Conservation (phyloP, 2,888 invertebrate genomes). For the Xanthia togata region DNA sequence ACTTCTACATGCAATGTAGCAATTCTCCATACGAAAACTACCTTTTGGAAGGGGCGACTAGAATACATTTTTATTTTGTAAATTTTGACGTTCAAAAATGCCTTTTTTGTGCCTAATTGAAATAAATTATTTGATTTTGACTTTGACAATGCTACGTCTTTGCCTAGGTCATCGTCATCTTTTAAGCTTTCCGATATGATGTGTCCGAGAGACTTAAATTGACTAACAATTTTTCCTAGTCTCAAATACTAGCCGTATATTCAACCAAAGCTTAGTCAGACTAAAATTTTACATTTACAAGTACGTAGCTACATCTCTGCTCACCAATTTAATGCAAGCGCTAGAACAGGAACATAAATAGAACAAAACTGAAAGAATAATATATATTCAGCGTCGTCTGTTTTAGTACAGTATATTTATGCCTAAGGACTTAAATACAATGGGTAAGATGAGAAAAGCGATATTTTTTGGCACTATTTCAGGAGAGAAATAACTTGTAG, state of each 20-base stretch:
- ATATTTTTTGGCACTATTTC: neutral
- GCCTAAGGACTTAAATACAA: conserved; percentile 16
- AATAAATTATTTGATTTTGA: no score
- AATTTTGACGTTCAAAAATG: no score
- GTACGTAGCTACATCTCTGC: conserved; percentile 17
- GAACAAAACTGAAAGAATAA: conserved; percentile 52
- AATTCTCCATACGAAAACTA: no score
- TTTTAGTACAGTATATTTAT: conserved; percentile 37
- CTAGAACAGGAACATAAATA: conserved; percentile 43
- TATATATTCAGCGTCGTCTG: conserved; percentile 38
- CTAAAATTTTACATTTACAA: conserved; percentile 10
- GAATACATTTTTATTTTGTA: no score
- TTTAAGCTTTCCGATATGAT: no score
- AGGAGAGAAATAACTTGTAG: neutral
- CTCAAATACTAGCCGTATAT: neutral
- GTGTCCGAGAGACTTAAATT: no score
- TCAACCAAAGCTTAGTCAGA: neutral
- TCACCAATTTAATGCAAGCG: conserved; percentile 16
- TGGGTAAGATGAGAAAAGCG: neutral
- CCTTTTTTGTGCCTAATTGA: no score
- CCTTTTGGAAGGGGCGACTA: no score
- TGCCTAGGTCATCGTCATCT: no score
- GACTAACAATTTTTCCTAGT: no score
- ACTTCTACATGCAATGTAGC: no score
- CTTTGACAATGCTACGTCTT: no score